Evolutionary conservation across 2,113 vertebrate genomes (phyloP), one percentile per base, ranked within the genome.

Genomic region (Columba janthina): DNA sequence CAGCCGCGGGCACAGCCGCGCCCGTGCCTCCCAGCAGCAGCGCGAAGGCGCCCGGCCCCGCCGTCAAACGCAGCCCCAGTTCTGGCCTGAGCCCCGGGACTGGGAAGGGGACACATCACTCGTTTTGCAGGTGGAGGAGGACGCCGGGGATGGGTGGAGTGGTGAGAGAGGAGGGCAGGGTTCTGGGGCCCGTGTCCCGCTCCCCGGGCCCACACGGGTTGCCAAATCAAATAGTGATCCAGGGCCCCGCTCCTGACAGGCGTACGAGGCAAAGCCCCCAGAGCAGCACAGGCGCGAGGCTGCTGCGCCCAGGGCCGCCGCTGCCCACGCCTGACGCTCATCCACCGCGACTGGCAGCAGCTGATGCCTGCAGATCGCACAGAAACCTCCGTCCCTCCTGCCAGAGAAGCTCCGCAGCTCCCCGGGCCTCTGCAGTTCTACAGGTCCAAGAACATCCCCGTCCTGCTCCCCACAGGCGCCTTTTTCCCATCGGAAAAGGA

Each of bases 181-280:
- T 60, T 93, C 74, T 31, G 42, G 71, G 60, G 89, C 81, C 56
- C 1, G 0, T 71, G 64, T n/a, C 58, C 75, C 64, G 56, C 32
- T 89, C 78, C 5, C 2, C 6, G 75, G 61, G 85, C 80, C 84
- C 10, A 40, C 70, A 4, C 5, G 51, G 46, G 54, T 88, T 96
- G 92, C 86, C 95, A 96, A 69, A 96, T 93, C 96, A 91, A 90
- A 94, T 93, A 51, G 81, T 44, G 9, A 3, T 93, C 67, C 71
- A 58, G 57, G 60, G 77, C 64, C 18, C 1, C 0, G 0, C 31
- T 94, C 75, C 85, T 94, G 96, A 94, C 91, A 93, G 61, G 70
- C 65, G 0, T 15, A 70, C 60, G 38, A 24, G 88, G 70, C 78
- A 77, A 64, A 85, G 88, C 85, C 81, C 77, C 64, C 40, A 25